phyloP scores from a whole-genome alignment of 2,888 invertebrate species.

The Suillia variegata region DNA sequence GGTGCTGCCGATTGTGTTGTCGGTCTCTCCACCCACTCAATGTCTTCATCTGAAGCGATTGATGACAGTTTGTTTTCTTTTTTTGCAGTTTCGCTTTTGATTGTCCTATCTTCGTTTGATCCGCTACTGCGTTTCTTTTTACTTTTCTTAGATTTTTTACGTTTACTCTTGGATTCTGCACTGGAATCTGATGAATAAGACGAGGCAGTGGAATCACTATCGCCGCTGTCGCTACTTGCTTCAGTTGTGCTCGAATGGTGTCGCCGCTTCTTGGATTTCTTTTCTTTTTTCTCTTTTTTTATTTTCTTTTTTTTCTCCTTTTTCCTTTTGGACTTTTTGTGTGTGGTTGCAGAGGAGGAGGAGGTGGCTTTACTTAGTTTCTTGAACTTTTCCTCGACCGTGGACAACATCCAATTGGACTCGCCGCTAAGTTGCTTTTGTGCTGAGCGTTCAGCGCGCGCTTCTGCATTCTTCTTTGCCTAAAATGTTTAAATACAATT shows the following conservation, averaged over 20 bases:
- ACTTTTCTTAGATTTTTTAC: slow-evolving; percentile 24
- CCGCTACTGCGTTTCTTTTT: slow-evolving; percentile 15
- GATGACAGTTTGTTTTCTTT: slow-evolving; percentile 21
- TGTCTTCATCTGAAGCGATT: slow-evolving; percentile 29
- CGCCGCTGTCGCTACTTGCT: slow-evolving; percentile 17
- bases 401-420: slow-evolving; percentile 49
- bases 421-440: slow-evolving; percentile 48
- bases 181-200: slow-evolving; percentile 22
- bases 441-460: slow-evolving; percentile 38
- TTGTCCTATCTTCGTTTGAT: too few species aligned
- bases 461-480: slow-evolving; percentile 46
- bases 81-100: slow-evolving; percentile 17
- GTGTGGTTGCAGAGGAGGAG: slow-evolving; percentile 50
- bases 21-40: slow-evolving; percentile 67
- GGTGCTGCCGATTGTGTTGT: slow-evolving; percentile 18
- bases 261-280: slow-evolving; percentile 15
- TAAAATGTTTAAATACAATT: slow-evolving; percentile 19
- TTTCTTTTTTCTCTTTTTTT: slow-evolving; percentile 32
- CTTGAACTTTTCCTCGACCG: slow-evolving; percentile 42
- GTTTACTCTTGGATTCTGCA: slow-evolving; percentile 14
- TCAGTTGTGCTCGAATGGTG: slow-evolving; percentile 11
- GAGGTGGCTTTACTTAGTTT: slow-evolving; percentile 43
- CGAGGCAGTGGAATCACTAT: slow-evolving; percentile 22
- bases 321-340: slow-evolving; percentile 40
- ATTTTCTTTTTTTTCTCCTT: slow-evolving; percentile 45